Percentiles rank a stretch among this genome's conserved stretches.
These are phyloP conservation scores for Myotis davidii DNA, from an alignment of 2,113 vertebrate species.

Conservation along the genomic window DNA sequence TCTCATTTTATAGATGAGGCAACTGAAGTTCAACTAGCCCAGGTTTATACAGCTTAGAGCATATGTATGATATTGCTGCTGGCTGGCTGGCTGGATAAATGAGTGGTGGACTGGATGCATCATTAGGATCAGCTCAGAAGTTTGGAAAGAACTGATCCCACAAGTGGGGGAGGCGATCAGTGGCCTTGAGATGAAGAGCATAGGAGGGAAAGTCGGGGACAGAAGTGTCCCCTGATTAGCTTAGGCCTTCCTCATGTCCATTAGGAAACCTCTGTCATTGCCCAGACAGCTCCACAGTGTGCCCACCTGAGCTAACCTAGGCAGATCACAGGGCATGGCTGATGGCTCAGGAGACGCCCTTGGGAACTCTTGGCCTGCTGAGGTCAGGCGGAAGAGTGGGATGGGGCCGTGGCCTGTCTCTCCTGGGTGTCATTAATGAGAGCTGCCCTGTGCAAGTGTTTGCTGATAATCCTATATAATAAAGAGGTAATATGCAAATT, in stretches of 20 bases:
- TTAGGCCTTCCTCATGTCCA: accelerated
- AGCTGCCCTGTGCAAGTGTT: background rate
- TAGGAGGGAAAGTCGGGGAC: background rate
- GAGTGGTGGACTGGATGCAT: background rate
- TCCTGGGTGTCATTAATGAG: background rate
- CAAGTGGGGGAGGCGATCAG: background rate
- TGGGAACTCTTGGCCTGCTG: background rate
- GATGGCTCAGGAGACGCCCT: background rate
- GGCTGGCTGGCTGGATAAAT: background rate
- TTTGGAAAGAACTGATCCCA: background rate
- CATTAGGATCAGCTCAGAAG: background rate
- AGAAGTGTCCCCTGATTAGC: background rate
- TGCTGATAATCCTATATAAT: background rate
- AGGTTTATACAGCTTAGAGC: background rate
- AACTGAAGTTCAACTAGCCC: background rate
- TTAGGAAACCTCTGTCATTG: background rate
- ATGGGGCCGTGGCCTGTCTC: background rate
- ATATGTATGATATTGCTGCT: background rate
- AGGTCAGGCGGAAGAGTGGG: background rate
- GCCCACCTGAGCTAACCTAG: background rate
- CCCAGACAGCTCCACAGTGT: background rate
- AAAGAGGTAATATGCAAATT: too few relatives aligned
- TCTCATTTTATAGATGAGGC: background rate
- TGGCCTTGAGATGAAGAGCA: background rate
- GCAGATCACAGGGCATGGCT: background rate